phyloP scores from a whole-genome alignment of 1,140 invertebrate genomes.

The Panagrolaimus sp. region DNA sequence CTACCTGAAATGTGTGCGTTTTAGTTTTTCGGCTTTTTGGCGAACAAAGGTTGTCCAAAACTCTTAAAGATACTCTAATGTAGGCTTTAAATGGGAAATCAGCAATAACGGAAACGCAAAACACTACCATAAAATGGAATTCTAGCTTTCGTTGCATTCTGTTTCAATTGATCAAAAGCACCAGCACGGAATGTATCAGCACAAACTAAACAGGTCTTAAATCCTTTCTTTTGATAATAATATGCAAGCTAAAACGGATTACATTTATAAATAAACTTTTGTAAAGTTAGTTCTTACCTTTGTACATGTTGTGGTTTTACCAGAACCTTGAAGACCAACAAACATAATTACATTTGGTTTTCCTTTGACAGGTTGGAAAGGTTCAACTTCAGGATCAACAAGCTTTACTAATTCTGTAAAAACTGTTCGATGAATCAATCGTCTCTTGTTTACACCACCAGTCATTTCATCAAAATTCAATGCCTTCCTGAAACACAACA shows the following conservation, averaged over 20 bases:
- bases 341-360: slow-evolving; percentile 97
- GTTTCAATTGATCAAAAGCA: slow-evolving; percentile 99
- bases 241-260: slow-evolving; percentile 73
- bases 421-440: slow-evolving; percentile 97
- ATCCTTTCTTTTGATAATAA: slow-evolving; percentile 91
- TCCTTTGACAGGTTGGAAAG: slow-evolving; percentile 90
- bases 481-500: slow-evolving; percentile 28
- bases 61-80: too few relatives aligned
- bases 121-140: slow-evolving; percentile 99
- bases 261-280: background rate
- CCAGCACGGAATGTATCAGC: slow-evolving; percentile 99
- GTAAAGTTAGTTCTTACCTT: slow-evolving; percentile 65
- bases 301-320: slow-evolving; percentile 99
- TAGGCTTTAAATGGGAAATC: too few relatives aligned
- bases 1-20: slow-evolving; percentile 64
- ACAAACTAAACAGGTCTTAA: slow-evolving; percentile 98
- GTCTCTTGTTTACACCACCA: slow-evolving; percentile 90
- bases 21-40: too few relatives aligned
- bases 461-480: slow-evolving; percentile 96
- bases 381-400: slow-evolving; percentile 95
- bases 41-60: too few relatives aligned
- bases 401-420: slow-evolving; percentile 97
- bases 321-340: slow-evolving; percentile 93
- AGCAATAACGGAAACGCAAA: slow-evolving; percentile 9
- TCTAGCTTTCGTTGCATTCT: slow-evolving; percentile 97